Evolutionary conservation across 2,113 vertebrate species (phyloP).

Genomic region (Eira barbara): DNA sequence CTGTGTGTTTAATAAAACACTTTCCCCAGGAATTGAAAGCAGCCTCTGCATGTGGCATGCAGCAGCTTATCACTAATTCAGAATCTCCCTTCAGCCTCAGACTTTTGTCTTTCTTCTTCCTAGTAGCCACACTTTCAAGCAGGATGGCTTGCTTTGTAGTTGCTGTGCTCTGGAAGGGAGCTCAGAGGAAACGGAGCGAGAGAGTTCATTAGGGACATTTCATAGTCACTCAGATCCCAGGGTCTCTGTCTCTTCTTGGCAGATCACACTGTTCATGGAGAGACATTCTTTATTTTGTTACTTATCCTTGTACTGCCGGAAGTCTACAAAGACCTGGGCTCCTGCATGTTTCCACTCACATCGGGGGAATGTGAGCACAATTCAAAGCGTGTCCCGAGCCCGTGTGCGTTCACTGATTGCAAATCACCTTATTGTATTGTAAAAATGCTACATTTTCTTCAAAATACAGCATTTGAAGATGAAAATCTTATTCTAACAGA

Average conservation of each 20-base stretch:
- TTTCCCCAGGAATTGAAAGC: constrained; percentile 49
- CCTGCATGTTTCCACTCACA: constrained; percentile 41
- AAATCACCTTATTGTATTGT: constrained; percentile 70
- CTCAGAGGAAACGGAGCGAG: not conserved
- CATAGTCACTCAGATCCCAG: constrained; percentile 52
- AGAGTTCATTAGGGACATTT: constrained; percentile 72
- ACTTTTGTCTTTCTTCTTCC: constrained; percentile 66
- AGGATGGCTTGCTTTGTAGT: constrained; percentile 61
- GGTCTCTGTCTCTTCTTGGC: constrained; percentile 62
- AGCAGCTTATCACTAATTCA: constrained; percentile 71
- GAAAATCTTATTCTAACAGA: constrained; percentile 58
- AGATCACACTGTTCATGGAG: constrained; percentile 61
- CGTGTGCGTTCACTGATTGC: constrained; percentile 52
- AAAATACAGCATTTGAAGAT: constrained; percentile 62
- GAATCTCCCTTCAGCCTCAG: constrained; percentile 41
- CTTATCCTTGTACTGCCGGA: constrained; percentile 53
- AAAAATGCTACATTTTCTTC: constrained; percentile 53
- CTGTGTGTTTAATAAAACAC: constrained; percentile 66
- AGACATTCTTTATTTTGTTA: constrained; percentile 66
- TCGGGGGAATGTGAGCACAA: not conserved
- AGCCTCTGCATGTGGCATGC: constrained; percentile 25
- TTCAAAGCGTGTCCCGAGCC: constrained; percentile 34
- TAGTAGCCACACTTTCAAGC: constrained; percentile 50
- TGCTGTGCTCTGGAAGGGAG: constrained; percentile 12
- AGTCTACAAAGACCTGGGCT: constrained; percentile 60